Evolutionary conservation across 2,888 invertebrate genomes (phyloP).

Genomic region (Torymus aiolomorphi): DNA sequence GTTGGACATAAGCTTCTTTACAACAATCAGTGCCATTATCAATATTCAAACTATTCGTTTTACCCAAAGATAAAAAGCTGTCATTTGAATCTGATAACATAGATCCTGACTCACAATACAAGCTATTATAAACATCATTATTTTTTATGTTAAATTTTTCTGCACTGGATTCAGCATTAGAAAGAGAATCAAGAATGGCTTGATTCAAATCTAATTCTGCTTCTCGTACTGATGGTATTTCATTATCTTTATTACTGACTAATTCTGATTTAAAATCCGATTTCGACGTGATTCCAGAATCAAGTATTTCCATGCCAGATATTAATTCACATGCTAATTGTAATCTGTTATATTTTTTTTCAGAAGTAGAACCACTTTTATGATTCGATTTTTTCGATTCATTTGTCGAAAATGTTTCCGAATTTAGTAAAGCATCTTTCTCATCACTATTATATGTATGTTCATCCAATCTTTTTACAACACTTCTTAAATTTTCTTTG

Average conservation of each 20-base stretch:
- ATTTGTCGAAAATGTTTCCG: neutral
- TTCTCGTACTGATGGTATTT: neutral
- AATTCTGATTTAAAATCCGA: slow-evolving; percentile 13
- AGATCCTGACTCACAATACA: slow-evolving; percentile 31
- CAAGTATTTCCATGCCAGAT: slow-evolving; percentile 30
- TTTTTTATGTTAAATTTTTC: slow-evolving; percentile 13
- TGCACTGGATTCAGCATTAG: slow-evolving; percentile 15
- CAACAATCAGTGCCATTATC: neutral
- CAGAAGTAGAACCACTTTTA: neutral
- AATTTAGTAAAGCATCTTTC: neutral
- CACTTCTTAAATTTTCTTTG: slow-evolving; percentile 50
- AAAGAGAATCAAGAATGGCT: slow-evolving; percentile 24
- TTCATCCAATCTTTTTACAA: slow-evolving; percentile 64
- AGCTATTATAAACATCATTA: slow-evolving; percentile 11
- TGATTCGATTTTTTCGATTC: neutral
- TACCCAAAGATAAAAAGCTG: slow-evolving; percentile 30
- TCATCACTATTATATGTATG: slow-evolving; percentile 63
- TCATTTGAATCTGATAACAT: slow-evolving; percentile 18
- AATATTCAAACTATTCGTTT: neutral
- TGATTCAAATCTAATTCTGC: slow-evolving; percentile 35
- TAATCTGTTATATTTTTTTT: neutral
- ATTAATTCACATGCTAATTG: slow-evolving; percentile 6
- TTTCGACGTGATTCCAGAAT: slow-evolving; percentile 4
- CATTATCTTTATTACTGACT: neutral
- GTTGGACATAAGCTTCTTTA: neutral